Conservation (phyloP, 2,888 invertebrate genomes). For the Teleogryllus oceanicus region DNA sequence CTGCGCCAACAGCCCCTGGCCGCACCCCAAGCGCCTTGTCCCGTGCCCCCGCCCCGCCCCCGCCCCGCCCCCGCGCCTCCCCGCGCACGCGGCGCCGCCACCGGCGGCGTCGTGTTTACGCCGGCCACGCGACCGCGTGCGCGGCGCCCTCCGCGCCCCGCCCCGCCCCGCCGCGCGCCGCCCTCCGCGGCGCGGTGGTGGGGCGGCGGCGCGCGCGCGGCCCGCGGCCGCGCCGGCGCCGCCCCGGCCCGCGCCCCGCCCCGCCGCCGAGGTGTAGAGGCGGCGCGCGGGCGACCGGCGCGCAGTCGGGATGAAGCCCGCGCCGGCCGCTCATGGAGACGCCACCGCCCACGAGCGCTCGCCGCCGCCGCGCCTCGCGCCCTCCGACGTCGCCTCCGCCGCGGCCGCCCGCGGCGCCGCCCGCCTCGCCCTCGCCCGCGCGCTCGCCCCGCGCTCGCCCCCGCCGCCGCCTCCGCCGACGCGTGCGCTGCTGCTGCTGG, state of each 20-base stretch:
- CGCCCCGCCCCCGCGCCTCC: too few species aligned
- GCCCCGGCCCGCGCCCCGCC: not conserved
- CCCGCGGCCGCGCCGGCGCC: not conserved
- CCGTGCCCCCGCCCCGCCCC: too few species aligned
- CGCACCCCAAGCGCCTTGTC: too few species aligned
- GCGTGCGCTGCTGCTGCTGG: not conserved
- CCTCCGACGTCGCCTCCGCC: not conserved
- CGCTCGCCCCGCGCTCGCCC: not conserved
- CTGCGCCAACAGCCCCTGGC: too few species aligned
- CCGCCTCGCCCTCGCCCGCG: not conserved
- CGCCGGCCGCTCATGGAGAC: not conserved
- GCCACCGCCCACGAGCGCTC: not conserved
- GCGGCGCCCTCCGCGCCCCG: not conserved
- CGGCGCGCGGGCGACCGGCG: not conserved
- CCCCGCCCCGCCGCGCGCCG: not conserved
- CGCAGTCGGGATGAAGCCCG: conserved; percentile 18
- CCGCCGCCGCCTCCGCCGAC: not conserved
- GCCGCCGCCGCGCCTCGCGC: not conserved
- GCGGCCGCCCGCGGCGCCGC: not conserved
- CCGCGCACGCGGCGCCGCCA: too few species aligned
- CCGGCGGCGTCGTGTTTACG: not conserved
- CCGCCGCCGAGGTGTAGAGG: not conserved
- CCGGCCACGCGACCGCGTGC: not conserved
- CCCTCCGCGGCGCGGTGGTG: not conserved
- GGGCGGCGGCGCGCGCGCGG: not conserved